Conservation (phyloP, 2,888 invertebrate species). For the Apamea crenata region DNA sequence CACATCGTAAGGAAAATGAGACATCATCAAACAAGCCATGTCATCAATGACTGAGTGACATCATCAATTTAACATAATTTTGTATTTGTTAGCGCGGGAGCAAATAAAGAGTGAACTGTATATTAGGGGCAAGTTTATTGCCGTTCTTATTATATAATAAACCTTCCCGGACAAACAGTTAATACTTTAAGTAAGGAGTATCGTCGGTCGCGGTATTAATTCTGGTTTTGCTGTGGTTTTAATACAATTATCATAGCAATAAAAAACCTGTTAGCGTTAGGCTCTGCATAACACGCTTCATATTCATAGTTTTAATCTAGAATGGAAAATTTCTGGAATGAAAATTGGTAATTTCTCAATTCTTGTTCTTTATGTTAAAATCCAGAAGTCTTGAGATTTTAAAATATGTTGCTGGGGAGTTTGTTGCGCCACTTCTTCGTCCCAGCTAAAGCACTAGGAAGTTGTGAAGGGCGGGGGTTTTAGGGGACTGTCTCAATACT, state of each 20-base stretch:
- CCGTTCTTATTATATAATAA: no score
- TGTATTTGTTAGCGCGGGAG: no score
- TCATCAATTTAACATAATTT: not conserved
- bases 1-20: constrained; percentile 4
- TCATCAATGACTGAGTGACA: constrained; percentile 25
- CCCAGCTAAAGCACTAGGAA: no score
- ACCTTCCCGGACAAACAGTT: no score
- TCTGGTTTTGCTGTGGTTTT: not conserved
- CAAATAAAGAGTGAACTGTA: no score
- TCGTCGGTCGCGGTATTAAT: no score
- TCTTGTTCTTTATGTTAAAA: not conserved
- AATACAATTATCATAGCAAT: not conserved
- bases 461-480: no score
- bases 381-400: not conserved
- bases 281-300: not conserved
- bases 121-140: no score
- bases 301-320: not conserved
- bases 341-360: not conserved
- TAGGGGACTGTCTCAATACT: no score
- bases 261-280: not conserved
- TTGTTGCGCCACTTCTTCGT: no score
- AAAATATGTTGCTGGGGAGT: not conserved
- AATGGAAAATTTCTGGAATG: no score
- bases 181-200: no score
- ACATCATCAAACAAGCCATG: constrained; percentile 20